Evolutionary conservation across 2,888 invertebrate species (phyloP), one percentile per base, ranked within the genome.

Genomic region (Meandrusa payeni): DNA sequence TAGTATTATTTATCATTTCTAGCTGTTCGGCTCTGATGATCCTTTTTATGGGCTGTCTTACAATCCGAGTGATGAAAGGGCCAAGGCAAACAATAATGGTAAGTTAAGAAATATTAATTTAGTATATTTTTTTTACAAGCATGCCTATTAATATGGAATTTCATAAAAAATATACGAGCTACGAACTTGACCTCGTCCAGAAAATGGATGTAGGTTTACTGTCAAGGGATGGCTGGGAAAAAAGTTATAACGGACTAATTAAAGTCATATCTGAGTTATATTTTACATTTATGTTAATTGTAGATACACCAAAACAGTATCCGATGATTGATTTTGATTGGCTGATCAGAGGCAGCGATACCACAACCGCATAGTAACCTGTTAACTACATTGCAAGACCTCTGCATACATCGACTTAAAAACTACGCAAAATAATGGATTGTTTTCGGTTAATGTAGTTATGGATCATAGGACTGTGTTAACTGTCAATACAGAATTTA

Each of bases 321-420:
- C 86, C 86, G 83, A 86, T 87, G 86, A 76, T 88, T 81, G 87
- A 88, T 86, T 88, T 86, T 83, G 87, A 88, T 85, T 88, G 87
- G 87, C 87, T 88, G 78, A 75, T 87, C 60, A 72, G 69, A 83
- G 81, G 77, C 80, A 76, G 70, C 75, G 85, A 82, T 63, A 71
- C 77, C 52, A 61, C 83, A 47, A 55, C 81, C 48, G 63, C 77
- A 61, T 76, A 81, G 64, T 85, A 83, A 72, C 69, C 66, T 61
- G 73, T 72, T 55, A 61, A 69, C 71, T 47, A 61, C 76, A 61
- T 63, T 64, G 64, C 76, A 73, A 75, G 76, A 79, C 55, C 54
- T 63, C 64, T 61, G 52, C 65, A 39, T 10, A 45, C 39, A 19
- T 29, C 34, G 5, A 34, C 15, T 37, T 36, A n/a, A n/a, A n/a